Evolutionary conservation across 2,888 invertebrate species (phyloP).

Genomic region (Eristalis pertinax): DNA sequence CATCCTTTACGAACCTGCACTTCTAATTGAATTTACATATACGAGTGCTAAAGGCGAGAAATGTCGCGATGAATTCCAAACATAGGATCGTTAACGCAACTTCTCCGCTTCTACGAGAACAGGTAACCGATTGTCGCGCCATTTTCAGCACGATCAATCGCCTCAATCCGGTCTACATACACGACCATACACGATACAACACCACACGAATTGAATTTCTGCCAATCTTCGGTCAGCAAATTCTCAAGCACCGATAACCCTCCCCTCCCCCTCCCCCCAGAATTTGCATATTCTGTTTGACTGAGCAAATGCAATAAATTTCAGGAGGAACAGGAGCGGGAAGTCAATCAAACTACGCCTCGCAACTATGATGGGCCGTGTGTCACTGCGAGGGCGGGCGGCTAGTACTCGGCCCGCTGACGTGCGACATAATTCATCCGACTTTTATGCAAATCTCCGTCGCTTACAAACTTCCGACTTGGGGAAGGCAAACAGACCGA

Average conservation of each 20-base stretch:
- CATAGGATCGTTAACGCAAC: background rate
- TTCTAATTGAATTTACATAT: background rate
- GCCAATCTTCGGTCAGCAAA: background rate
- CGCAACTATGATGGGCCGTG: background rate
- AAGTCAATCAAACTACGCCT: background rate
- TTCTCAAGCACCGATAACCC: background rate
- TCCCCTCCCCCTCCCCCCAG: background rate
- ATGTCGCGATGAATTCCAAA: background rate
- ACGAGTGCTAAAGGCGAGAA: background rate
- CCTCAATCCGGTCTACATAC: background rate
- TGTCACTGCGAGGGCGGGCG: background rate
- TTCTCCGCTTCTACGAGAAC: background rate
- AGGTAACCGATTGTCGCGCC: background rate
- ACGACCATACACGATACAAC: background rate
- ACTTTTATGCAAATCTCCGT: constrained; percentile 14
- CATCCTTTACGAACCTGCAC: no score
- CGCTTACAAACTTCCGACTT: background rate
- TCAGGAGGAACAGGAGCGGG: background rate
- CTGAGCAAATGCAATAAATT: background rate
- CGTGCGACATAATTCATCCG: constrained; percentile 1
- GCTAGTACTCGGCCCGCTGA: background rate
- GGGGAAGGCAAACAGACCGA: background rate
- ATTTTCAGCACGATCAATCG: background rate
- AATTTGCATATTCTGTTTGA: background rate
- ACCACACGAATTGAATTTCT: background rate